Base-by-base conservation (phyloP, 2,797 vertebrate genomes). In the Apogon hyalosoma region DNA sequence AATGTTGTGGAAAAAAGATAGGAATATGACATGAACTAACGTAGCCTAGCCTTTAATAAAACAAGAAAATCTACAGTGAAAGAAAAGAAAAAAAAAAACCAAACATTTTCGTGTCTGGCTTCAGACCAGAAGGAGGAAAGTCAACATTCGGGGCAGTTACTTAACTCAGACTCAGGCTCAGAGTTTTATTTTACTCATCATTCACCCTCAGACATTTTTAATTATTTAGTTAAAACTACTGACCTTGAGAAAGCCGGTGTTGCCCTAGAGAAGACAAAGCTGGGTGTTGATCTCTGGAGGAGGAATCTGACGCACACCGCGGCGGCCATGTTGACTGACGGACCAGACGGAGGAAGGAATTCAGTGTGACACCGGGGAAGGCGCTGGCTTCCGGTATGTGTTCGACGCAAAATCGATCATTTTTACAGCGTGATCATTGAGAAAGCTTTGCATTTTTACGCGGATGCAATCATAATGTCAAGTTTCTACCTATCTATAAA, bases 311-410 rank as follows among this genome's bases (percentile, higher is more conserved):
- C 18, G 28, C 82, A 86, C 7, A 66, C 24, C 1, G 50, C 18
- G 0, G 10, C 13, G 0, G 90, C 86, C 94, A 94, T 94, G 78
- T 80, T 83, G 61, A 73, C 61, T 56, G 15, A 38, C 15, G 49
- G 54, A 13, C 18, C 36, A 67, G 6, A 5, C 5, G 80, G 55
- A 72, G 86, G 83, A 66, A 40, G 1, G 14, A 69, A 12, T 85
- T 78, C 55, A 10, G 21, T 69, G 85, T 84, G 40, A 84, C 79
- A 87, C 86, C 62, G 21, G 21, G 4, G 21, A 24, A 24, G 48
- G 0, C 7, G 2, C 7, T n/a, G 16, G 31, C 24, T 89, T 89
- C 85, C 86, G 79, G 73, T 85, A 40, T 66, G 21, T 36, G 75
- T 46, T 28, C 45, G 58, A 69, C 5, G 71, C 41, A 57, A 42